Conservation (phyloP, 2,888 invertebrate species). For the Cylloceria caligata region DNA sequence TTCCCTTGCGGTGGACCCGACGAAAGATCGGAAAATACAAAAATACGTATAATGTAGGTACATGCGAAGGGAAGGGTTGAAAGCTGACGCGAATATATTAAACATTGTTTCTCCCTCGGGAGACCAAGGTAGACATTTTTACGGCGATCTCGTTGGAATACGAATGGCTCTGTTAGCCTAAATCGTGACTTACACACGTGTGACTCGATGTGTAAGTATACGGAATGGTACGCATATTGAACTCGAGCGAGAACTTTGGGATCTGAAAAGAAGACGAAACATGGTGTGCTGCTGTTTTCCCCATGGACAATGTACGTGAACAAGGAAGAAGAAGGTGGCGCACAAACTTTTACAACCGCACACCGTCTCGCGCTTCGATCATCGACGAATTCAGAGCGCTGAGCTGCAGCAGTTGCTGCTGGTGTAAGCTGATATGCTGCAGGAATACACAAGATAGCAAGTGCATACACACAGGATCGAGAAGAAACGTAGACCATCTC, state of each 20-base stretch:
- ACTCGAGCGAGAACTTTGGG: constrained; percentile 37
- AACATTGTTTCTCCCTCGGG: constrained; percentile 62
- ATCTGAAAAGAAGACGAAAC: constrained; percentile 50
- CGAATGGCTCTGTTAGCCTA: constrained; percentile 78
- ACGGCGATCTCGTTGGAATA: constrained; percentile 83
- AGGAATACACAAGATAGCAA: constrained; percentile 35
- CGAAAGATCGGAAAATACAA: constrained; percentile 55
- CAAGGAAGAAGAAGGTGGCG: constrained; percentile 35
- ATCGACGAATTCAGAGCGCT: constrained; percentile 52
- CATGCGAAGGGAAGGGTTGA: constrained; percentile 53
- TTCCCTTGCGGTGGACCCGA: constrained; percentile 10
- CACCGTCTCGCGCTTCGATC: constrained; percentile 58
- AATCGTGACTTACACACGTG: constrained; percentile 39
- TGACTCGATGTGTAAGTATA: constrained; percentile 2
- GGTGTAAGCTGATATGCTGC: constrained; percentile 35
- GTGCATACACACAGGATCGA: constrained; percentile 9
- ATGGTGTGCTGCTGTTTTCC: constrained; percentile 43
- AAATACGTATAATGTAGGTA: constrained; percentile 31
- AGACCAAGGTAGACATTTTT: constrained; percentile 75
- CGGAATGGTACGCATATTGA: constrained; percentile 55
- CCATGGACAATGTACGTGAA: constrained; percentile 30
- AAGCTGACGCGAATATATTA: constrained; percentile 63
- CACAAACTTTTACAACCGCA: constrained; percentile 60
- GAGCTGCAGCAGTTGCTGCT: constrained; percentile 28
- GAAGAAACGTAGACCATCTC: constrained; percentile 34